Percentiles rank a stretch among this genome's conserved stretches.
These are phyloP conservation scores for Papilio aristodemus DNA, from an alignment of 1,140 invertebrate species.

Conservation along the genomic window DNA sequence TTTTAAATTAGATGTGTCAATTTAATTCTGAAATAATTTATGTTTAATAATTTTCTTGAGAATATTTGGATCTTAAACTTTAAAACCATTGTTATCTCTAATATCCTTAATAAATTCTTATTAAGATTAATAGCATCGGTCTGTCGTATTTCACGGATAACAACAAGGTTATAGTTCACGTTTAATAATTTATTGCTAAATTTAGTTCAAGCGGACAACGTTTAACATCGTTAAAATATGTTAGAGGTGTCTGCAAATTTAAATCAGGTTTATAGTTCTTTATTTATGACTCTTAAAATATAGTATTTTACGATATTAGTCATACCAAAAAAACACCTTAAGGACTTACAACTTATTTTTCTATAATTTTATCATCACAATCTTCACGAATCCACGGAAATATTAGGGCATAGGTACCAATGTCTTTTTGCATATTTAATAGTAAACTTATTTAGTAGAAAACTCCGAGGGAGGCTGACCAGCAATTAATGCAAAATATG, in stretches of 20 bases:
- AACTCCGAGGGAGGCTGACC: no score
- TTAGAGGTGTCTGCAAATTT: not conserved
- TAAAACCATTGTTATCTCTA: not conserved
- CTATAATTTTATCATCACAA: no score
- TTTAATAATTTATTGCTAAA: slow-evolving; percentile 4
- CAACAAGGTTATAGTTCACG: not conserved
- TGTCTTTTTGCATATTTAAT: no score
- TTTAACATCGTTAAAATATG: slow-evolving; percentile 8
- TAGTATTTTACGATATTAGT: not conserved
- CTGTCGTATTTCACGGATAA: not conserved
- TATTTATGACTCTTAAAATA: not conserved
- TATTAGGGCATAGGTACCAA: no score
- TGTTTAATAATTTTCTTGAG: no score
- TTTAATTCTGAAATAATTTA: no score
- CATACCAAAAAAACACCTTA: not conserved
- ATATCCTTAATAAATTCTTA: not conserved
- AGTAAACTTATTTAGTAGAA: no score
- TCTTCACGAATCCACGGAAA: no score
- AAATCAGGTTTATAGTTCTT: not conserved
- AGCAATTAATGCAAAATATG: no score
- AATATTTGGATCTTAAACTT: not conserved
- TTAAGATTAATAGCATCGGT: not conserved
- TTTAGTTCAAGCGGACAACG: not conserved
- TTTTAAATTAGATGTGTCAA: no score
- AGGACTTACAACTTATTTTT: not conserved